Percentiles rank a stretch among this genome's conserved stretches.
phyloP scores from a whole-genome alignment of 2,797 vertebrate genomes.

The Schizopygopsis pylzovi region DNA sequence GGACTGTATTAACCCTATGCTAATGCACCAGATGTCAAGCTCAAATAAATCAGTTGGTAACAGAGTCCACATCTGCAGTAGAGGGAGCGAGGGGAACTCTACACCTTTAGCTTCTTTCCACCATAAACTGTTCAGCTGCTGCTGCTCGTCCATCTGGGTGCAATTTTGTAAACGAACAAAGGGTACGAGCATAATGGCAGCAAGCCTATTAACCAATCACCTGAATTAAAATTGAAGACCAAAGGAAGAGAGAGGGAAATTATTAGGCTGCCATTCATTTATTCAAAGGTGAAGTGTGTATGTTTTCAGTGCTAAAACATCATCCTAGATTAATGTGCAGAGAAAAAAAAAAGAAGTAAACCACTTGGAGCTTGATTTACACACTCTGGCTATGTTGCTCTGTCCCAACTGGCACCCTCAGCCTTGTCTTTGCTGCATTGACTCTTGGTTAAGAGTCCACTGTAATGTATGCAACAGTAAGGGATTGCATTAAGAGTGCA shows the following conservation, averaged over 20 bases:
- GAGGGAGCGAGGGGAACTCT: conserved; percentile 66
- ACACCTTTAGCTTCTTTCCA: conserved; percentile 63
- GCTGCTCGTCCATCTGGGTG: conserved; percentile 74
- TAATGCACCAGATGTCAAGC: conserved; percentile 77
- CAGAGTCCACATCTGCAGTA: conserved; percentile 68
- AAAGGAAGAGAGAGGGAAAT: conserved; percentile 23
- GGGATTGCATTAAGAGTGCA: neutral
- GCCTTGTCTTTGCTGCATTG: neutral
- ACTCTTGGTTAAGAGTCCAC: neutral
- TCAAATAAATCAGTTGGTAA: conserved; percentile 75
- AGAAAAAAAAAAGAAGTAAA: neutral
- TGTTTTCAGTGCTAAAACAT: conserved; percentile 14
- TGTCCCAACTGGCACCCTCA: neutral
- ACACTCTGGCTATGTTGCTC: neutral
- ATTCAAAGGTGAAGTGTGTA: conserved; percentile 29
- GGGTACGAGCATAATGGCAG: conserved; percentile 61
- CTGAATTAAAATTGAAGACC: conserved; percentile 41
- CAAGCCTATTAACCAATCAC: conserved; percentile 44
- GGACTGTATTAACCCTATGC: conserved; percentile 75
- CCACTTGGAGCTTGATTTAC: neutral
- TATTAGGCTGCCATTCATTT: conserved; percentile 32
- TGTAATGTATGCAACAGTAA: neutral
- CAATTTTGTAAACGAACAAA: conserved; percentile 64
- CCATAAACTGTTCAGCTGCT: conserved; percentile 70
- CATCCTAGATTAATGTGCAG: neutral